phyloP scores from a whole-genome alignment of 2,888 invertebrate genomes.

The Euproctis similis region DNA sequence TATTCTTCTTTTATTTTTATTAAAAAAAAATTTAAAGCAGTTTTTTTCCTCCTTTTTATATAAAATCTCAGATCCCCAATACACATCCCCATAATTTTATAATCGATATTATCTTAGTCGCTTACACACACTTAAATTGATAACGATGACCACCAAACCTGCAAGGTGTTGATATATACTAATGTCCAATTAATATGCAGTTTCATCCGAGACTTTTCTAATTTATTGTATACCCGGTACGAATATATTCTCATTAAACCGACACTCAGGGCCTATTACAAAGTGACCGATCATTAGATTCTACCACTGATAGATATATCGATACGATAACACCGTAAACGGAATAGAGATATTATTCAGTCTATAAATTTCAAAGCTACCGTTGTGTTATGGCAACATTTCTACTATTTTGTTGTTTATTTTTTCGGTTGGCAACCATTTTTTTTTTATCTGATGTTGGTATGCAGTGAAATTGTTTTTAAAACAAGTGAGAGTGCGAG shows the following conservation, averaged over 20 bases:
- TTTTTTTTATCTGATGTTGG: slow-evolving; percentile 44
- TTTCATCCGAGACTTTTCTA: slow-evolving; percentile 56
- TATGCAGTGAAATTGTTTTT: slow-evolving; percentile 46
- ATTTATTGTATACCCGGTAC: slow-evolving; percentile 60
- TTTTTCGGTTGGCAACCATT: slow-evolving; percentile 30
- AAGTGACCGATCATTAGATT: slow-evolving; percentile 63
- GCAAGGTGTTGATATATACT: slow-evolving; percentile 57
- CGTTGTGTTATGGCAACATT: slow-evolving; percentile 32
- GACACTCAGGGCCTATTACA: slow-evolving; percentile 66
- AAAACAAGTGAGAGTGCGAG: slow-evolving; percentile 32
- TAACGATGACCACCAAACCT: too few relatives aligned
- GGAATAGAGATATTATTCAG: slow-evolving; percentile 58
- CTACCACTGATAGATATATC: slow-evolving; percentile 48
- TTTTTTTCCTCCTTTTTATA: too few relatives aligned
- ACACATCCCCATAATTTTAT: too few relatives aligned
- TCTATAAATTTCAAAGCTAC: slow-evolving; percentile 44
- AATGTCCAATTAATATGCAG: slow-evolving; percentile 73
- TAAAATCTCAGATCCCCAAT: too few relatives aligned
- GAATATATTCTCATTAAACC: slow-evolving; percentile 72
- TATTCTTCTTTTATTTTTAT: too few relatives aligned
- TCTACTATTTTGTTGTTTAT: slow-evolving; percentile 16
- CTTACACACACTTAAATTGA: too few relatives aligned
- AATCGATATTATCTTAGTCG: too few relatives aligned
- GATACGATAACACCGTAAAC: slow-evolving; percentile 45
- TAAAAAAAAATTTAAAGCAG: too few relatives aligned